Base-by-base conservation (phyloP, 2,797 vertebrate species). In the Gymnopithys bicolor region DNA sequence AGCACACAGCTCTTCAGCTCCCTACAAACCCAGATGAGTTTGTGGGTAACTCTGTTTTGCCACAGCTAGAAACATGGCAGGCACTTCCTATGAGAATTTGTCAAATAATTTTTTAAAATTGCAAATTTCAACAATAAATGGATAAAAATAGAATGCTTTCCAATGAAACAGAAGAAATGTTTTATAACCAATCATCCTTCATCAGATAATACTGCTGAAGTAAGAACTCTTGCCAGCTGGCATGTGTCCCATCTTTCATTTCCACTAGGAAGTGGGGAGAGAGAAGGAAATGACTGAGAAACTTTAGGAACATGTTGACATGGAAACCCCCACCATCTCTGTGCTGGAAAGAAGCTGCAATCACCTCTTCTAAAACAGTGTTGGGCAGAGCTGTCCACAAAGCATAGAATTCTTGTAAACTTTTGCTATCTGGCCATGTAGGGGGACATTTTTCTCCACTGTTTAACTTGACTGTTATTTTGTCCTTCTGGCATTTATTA, bases 401-500 rank as follows among this genome's bases (percentile, higher is more conserved):
- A 84, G 76, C 85, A 81, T 22, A 24, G 74, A 83, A 88, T 87
- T 93, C 59, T 59, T 87, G 86, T 93, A 87, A 97, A 91, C 68
- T 85, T 95, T 41, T 75, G 51, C 68, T 93, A 78, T 87, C 85
- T 96, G 77, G 74, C 95, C 84, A 79, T 4, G 24, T 73, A 48
- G 45, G 82, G 71, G 92, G 77, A 95, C 43, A 52, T 89, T 97
- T 91, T 93, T 93, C 53, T 91, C 59, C 33, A 90, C 85, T 93
- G 80, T 94, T 96, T 96, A 93, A 82, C 69, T 90, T 80, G 68
- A 70, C 51, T 91, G 33, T 87, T 94, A 76, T 93, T 98, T 97
- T 96, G 95, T 96, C 73, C 90, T 97, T 80, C 97, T 96, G 89
- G 92, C 84, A 97, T 95, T 97, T 94, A 98, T 98, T 98, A 97